Conservation (phyloP, 2,113 vertebrate species). For the Phoenicopterus ruber region DNA sequence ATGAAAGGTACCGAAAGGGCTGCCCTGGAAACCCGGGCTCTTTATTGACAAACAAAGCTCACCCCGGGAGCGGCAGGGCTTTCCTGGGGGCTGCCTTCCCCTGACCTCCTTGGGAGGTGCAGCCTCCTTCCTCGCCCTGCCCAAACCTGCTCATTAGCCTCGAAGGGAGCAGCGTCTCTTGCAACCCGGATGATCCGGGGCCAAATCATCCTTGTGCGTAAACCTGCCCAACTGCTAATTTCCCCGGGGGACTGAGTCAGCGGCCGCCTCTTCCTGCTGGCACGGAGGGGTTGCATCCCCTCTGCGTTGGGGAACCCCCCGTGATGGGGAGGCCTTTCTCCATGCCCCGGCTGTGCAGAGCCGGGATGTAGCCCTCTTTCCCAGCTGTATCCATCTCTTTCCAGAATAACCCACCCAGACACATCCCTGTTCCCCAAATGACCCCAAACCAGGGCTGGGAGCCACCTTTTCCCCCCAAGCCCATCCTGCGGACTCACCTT, state of each 20-base stretch:
- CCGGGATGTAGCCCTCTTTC: neutral
- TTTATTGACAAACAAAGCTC: conserved; percentile 61
- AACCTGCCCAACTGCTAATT: neutral
- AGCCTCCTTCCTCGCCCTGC: neutral
- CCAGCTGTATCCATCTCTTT: neutral
- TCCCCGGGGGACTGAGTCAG: neutral
- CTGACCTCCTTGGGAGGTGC: conserved; percentile 1
- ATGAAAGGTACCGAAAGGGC: conserved; percentile 32
- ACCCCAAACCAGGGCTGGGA: neutral
- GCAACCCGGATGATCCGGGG: neutral
- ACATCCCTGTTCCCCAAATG: neutral
- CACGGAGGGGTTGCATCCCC: neutral
- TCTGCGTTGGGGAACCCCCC: neutral
- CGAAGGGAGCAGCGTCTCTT: neutral
- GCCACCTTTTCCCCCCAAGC: neutral
- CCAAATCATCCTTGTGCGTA: neutral
- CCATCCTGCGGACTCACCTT: neutral
- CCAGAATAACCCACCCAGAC: neutral
- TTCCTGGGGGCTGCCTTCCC: conserved; percentile 37
- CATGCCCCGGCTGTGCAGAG: fast-evolving
- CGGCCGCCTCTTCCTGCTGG: neutral
- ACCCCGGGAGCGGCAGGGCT: neutral
- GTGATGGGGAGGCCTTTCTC: fast-evolving
- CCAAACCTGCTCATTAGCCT: conserved; percentile 39
- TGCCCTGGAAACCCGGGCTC: conserved; percentile 19